These are phyloP conservation scores for Phyllotis vaccarum DNA, from an alignment of 2,797 vertebrate species.

Conservation along the genomic window DNA sequence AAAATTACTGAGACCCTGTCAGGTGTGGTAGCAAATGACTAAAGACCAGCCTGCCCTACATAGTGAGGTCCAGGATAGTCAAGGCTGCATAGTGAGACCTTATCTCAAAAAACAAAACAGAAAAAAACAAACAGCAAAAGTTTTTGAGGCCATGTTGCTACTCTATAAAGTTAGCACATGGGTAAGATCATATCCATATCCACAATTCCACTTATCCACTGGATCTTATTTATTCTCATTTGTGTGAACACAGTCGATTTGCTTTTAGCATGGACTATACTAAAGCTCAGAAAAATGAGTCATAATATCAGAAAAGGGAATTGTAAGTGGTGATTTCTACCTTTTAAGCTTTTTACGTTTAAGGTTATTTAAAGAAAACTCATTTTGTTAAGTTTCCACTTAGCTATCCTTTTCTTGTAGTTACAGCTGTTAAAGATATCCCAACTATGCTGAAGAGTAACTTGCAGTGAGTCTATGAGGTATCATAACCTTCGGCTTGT, in stretches of 20 bases:
- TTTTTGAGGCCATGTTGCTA: slow-evolving; percentile 64
- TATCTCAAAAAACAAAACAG: background rate
- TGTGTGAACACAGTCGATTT: slow-evolving; percentile 43
- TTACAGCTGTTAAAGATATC: background rate
- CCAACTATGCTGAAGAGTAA: background rate
- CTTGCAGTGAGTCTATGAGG: background rate
- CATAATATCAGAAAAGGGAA: background rate
- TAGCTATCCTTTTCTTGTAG: background rate
- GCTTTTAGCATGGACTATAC: slow-evolving; percentile 40
- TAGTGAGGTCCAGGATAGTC: background rate
- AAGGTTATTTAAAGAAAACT: slow-evolving; percentile 7
- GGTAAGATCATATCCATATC: background rate
- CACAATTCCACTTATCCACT: slow-evolving; percentile 52
- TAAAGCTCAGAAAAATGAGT: slow-evolving; percentile 35
- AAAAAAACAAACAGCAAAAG: background rate
- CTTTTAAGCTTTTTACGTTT: background rate
- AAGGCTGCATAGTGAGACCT: background rate
- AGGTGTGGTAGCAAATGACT: background rate
- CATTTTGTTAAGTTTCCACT: slow-evolving; percentile 7
- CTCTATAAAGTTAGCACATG: slow-evolving; percentile 49
- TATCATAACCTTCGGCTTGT: background rate
- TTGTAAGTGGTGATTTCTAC: background rate
- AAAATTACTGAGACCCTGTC: background rate
- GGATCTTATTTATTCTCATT: slow-evolving; percentile 53
- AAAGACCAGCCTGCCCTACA: background rate